Conservation (phyloP, 2,113 vertebrate genomes). For the Theristicus caerulescens region DNA sequence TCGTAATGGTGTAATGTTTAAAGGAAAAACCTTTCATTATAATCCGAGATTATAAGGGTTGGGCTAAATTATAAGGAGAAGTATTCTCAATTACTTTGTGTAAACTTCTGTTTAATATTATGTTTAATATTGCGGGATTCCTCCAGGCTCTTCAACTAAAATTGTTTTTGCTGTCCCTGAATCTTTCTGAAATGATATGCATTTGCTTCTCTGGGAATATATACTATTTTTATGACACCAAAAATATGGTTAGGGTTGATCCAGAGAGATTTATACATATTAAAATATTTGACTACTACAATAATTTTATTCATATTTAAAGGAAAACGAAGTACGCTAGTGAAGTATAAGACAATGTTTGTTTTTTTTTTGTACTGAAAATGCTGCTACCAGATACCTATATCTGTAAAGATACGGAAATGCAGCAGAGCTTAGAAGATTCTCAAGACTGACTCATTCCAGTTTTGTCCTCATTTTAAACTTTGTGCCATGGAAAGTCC, state of each 20-base stretch:
- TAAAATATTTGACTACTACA: not conserved
- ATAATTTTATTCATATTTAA: not conserved
- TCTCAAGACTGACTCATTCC: not conserved
- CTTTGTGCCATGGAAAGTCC: slow-evolving; percentile 45
- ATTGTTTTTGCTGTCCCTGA: not conserved
- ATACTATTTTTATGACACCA: not conserved
- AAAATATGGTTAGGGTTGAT: not conserved
- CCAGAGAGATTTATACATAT: not conserved
- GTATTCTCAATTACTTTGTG: not conserved
- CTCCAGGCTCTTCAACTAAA: not conserved
- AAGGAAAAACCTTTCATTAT: not conserved
- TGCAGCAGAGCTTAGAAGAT: not conserved
- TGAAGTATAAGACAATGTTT: not conserved
- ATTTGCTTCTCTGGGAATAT: not conserved
- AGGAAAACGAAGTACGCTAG: not conserved
- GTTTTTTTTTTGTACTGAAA: not conserved
- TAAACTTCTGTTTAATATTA: slow-evolving; percentile 6
- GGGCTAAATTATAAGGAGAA: slow-evolving; percentile 11
- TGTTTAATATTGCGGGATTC: not conserved
- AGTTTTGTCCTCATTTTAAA: slow-evolving; percentile 53
- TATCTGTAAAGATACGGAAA: not conserved
- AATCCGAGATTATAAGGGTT: not conserved
- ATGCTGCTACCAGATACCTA: not conserved
- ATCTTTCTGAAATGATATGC: not conserved
- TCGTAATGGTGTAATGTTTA: not conserved